Percentiles rank a stretch among this genome's conserved stretches.
Conservation (phyloP, 2,888 invertebrate species). For the Cephus sareptanus region DNA sequence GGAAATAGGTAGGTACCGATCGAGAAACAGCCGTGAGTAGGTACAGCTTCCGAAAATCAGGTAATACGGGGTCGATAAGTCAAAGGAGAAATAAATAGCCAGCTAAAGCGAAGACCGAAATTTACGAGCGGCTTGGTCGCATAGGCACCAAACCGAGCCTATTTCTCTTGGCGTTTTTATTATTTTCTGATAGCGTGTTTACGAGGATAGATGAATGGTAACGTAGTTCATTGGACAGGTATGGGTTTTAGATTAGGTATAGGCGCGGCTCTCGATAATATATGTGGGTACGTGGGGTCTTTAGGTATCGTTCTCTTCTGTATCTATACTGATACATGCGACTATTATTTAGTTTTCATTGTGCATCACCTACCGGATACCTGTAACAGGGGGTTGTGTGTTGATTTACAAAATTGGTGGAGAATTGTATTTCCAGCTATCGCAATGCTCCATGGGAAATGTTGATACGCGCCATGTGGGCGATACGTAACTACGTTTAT, state of each 20-base stretch:
- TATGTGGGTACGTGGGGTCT: not conserved
- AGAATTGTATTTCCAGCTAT: not conserved
- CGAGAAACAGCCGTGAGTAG: not conserved
- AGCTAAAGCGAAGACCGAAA: slow-evolving; percentile 40
- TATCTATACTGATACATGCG: not conserved
- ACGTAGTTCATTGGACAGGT: slow-evolving; percentile 57
- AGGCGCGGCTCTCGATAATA: not conserved
- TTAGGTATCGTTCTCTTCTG: not conserved
- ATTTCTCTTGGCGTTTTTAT: slow-evolving; percentile 53
- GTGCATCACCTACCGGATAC: not conserved
- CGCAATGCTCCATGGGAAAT: not conserved
- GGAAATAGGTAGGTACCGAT: not conserved
- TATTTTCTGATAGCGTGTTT: slow-evolving; percentile 53
- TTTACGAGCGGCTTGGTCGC: slow-evolving; percentile 45
- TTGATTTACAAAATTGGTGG: not conserved
- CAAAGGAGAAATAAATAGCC: slow-evolving; percentile 42
- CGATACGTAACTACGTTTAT: not conserved
- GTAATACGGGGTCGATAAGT: slow-evolving; percentile 15
- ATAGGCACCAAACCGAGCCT: slow-evolving; percentile 31
- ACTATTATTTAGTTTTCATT: not conserved
- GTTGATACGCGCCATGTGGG: not conserved
- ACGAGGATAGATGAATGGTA: slow-evolving; percentile 50
- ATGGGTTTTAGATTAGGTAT: slow-evolving; percentile 56
- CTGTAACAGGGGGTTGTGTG: not conserved
- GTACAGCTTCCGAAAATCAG: slow-evolving; percentile 12